Evolutionary conservation across 2,888 invertebrate genomes (phyloP).

Genomic region (Anthoptus insignis): DNA sequence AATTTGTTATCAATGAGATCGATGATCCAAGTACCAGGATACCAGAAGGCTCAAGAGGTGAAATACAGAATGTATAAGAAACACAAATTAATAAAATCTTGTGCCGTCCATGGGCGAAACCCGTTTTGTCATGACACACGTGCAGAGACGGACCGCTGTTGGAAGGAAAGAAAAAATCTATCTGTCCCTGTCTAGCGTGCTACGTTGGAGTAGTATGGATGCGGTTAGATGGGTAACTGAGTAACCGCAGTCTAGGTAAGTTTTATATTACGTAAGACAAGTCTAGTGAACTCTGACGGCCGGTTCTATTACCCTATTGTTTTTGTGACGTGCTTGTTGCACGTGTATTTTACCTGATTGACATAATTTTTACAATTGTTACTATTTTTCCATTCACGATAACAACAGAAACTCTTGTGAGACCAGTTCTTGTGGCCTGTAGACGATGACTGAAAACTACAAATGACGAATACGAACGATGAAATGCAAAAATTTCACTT

Average conservation of each 20-base stretch:
- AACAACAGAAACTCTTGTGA: not conserved
- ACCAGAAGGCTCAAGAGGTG: conserved; percentile 65
- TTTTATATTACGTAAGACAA: conserved; percentile 53
- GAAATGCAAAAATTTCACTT: no score
- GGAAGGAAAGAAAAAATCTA: conserved; percentile 58
- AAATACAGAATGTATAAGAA: conserved; percentile 65
- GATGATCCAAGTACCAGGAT: conserved; percentile 69
- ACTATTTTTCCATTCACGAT: conserved; percentile 13
- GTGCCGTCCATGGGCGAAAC: conserved; percentile 75
- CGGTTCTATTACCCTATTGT: conserved; percentile 50
- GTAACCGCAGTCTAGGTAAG: conserved; percentile 50
- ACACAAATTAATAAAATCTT: conserved; percentile 85
- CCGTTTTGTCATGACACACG: conserved; percentile 80
- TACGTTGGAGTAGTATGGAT: conserved; percentile 68
- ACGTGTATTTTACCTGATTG: conserved; percentile 22
- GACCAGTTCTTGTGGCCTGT: not conserved
- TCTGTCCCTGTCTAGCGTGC: conserved; percentile 61
- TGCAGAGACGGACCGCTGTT: conserved; percentile 72
- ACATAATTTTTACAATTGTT: not conserved
- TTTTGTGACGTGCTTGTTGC: conserved; percentile 42
- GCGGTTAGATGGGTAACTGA: conserved; percentile 48
- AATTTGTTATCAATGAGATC: conserved; percentile 84
- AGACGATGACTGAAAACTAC: conserved; percentile 1
- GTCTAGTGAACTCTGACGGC: conserved; percentile 41
- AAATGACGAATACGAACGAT: no score